Evolutionary conservation across 2,797 vertebrate species (phyloP).

Genomic region (Hybognathus amarus): DNA sequence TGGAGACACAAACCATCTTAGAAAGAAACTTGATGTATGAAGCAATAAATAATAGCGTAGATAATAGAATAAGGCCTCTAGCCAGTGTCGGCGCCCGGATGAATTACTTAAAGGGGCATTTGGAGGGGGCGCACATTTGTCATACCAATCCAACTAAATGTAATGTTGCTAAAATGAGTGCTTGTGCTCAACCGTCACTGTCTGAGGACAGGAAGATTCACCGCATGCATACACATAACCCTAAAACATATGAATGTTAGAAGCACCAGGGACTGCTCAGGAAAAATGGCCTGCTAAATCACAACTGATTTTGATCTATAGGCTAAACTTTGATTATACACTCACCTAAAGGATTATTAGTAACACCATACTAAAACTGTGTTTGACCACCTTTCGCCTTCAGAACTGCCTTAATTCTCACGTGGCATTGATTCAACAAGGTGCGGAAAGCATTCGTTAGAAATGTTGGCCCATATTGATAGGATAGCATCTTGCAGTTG

Average conservation of each 20-base stretch:
- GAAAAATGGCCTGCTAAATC: neutral
- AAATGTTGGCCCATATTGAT: too few relatives aligned
- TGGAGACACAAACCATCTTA: conserved; percentile 30
- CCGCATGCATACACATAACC: neutral
- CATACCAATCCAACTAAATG: conserved; percentile 6
- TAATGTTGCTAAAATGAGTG: conserved; percentile 31
- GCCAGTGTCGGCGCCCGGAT: neutral
- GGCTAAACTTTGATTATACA: neutral
- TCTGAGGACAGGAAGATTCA: conserved; percentile 16
- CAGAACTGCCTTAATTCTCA: too few relatives aligned
- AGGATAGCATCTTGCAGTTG: too few relatives aligned
- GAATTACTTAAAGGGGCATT: conserved; percentile 36
- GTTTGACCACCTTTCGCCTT: too few relatives aligned
- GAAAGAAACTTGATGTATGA: conserved; percentile 10
- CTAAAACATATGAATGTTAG: neutral
- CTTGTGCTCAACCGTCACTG: conserved; percentile 8
- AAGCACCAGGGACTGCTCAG: neutral
- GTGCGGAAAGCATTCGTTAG: too few relatives aligned
- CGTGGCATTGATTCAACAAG: too few relatives aligned
- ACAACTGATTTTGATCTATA: neutral
- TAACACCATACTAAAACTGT: too few relatives aligned
- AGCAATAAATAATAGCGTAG: conserved; percentile 28
- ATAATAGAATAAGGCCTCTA: conserved; percentile 40
- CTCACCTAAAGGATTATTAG: too few relatives aligned
- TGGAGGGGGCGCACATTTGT: conserved; percentile 1